These are phyloP conservation scores for Chrysotoxum bicinctum DNA, from an alignment of 2,888 invertebrate species.

Conservation along the genomic window DNA sequence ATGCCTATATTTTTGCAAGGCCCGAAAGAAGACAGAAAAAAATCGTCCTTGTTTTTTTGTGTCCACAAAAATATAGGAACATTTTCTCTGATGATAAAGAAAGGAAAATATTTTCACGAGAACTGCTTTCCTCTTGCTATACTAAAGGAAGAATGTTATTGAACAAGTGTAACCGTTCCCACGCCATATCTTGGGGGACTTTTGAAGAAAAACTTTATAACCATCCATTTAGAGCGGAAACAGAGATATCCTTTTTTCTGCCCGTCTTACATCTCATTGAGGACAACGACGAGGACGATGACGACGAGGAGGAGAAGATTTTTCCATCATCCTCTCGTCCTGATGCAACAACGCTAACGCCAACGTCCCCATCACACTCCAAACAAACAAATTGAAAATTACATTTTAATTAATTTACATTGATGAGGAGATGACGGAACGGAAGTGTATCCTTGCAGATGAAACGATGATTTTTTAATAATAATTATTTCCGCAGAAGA, in stretches of 20 bases:
- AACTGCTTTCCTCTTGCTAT: neutral
- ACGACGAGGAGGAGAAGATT: neutral
- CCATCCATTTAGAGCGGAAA: conserved; percentile 53
- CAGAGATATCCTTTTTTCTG: conserved; percentile 53
- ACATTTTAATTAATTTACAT: conserved; percentile 69
- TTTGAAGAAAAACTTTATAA: conserved; percentile 44
- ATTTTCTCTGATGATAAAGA: conserved; percentile 44
- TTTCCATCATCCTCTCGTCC: neutral
- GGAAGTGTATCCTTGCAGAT: conserved; percentile 27
- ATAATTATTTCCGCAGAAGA: conserved; percentile 36
- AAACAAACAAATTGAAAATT: conserved; percentile 58
- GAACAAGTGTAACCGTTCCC: conserved; percentile 58
- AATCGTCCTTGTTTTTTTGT: conserved; percentile 15
- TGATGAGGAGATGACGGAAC: conserved; percentile 25
- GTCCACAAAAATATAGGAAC: conserved; percentile 13
- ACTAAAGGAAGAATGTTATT: neutral
- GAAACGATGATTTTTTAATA: conserved; percentile 19
- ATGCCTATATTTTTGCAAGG: conserved; percentile 42
- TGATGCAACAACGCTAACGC: neutral
- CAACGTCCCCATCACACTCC: conserved; percentile 14
- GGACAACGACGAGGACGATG: neutral
- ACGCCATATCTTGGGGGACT: conserved; percentile 56
- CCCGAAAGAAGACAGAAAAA: conserved; percentile 20
- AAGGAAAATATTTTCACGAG: conserved; percentile 68
- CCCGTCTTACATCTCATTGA: neutral